Evolutionary conservation across 2,797 vertebrate species (phyloP).

Genomic region (Chelon auratus): DNA sequence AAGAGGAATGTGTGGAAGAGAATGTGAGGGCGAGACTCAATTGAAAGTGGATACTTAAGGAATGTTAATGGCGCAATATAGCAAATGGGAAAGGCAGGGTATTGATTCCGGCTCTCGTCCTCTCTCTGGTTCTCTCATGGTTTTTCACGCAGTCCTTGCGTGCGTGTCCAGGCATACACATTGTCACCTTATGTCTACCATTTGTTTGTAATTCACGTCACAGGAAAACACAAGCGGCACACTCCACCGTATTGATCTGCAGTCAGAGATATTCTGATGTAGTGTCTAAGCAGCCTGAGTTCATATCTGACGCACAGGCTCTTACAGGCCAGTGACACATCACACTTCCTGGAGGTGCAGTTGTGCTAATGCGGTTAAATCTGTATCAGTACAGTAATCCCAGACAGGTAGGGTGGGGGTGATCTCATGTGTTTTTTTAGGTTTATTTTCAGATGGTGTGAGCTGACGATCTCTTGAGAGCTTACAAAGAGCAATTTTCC

Average conservation of each 20-base stretch:
- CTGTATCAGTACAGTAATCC: neutral
- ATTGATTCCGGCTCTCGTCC: slow-evolving; percentile 61
- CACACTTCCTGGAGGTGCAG: slow-evolving; percentile 28
- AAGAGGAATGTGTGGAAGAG: neutral
- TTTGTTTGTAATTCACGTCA: slow-evolving; percentile 71
- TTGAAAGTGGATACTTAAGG: slow-evolving; percentile 66
- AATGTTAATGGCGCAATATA: slow-evolving; percentile 72
- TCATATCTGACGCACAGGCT: slow-evolving; percentile 41
- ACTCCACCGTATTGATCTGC: slow-evolving; percentile 58
- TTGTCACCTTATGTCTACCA: slow-evolving; percentile 24
- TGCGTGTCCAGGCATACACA: slow-evolving; percentile 20
- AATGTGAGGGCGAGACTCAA: slow-evolving; percentile 13
- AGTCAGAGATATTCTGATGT: slow-evolving; percentile 38
- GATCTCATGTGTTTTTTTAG: slow-evolving; percentile 23
- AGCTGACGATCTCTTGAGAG: slow-evolving; percentile 6
- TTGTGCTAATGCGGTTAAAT: slow-evolving; percentile 4
- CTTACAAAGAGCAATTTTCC: slow-evolving; percentile 2
- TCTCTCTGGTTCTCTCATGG: slow-evolving; percentile 20
- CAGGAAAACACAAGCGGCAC: slow-evolving; percentile 47
- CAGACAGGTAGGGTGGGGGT: neutral
- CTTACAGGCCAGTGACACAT: neutral
- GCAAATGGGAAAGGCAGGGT: slow-evolving; percentile 49
- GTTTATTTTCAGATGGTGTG: slow-evolving; percentile 26
- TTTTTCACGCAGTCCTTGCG: neutral
- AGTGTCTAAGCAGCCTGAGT: slow-evolving; percentile 21